These are phyloP conservation scores for Malurus leucopterus DNA, from an alignment of 2,797 vertebrate species.

Conservation along the genomic window DNA sequence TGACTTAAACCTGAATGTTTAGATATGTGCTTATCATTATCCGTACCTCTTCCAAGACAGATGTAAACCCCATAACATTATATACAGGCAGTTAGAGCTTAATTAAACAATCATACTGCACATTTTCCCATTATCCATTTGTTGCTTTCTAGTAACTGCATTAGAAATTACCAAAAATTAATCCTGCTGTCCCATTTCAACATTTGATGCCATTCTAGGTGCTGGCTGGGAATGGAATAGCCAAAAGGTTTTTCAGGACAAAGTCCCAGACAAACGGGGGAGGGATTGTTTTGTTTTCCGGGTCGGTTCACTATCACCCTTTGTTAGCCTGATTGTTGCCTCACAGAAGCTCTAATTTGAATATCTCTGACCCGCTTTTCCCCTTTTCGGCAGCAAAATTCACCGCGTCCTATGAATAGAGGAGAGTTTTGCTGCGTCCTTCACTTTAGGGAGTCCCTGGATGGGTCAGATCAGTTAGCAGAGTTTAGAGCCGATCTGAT, in stretches of 20 bases:
- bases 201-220: not conserved
- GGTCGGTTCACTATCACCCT: not conserved
- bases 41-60: not conserved
- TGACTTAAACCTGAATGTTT: not conserved
- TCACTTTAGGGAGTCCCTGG: not conserved
- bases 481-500: not conserved
- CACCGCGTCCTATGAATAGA: not conserved
- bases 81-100: not conserved
- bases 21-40: not conserved
- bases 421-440: not conserved
- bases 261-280: not conserved
- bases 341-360: not conserved
- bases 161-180: not conserved
- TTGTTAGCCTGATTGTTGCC: not conserved
- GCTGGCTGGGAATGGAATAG: not conserved
- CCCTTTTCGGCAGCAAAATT: not conserved
- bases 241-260: not conserved
- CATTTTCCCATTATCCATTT: not conserved
- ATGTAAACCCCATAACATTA: not conserved
- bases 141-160: not conserved
- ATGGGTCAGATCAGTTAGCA: not conserved
- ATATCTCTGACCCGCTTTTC: not conserved
- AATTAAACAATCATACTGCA: not conserved
- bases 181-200: not conserved
- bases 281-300: not conserved